Base-by-base conservation (phyloP, 2,797 vertebrate genomes). In the Sciaenops ocellatus region DNA sequence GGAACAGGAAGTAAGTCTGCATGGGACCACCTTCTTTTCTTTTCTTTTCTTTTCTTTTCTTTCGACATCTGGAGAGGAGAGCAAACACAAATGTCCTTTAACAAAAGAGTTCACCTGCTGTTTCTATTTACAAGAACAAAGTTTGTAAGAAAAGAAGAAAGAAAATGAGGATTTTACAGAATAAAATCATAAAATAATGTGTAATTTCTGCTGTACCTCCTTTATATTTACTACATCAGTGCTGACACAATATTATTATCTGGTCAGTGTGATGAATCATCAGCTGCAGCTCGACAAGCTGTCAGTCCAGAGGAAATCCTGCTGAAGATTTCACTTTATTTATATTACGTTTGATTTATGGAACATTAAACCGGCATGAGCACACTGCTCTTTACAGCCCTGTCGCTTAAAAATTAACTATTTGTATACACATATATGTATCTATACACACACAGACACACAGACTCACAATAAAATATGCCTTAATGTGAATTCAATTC, bases 211-310 rank as follows among this genome's bases (percentile, higher is more conserved):
- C n/a, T 6, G 13, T 16, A 18, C 55, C 28, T 60, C n/a, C 69
- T 72, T 63, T 59, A 52, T 50, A 28, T 65, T 76, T 28, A 30
- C 66, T 28, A 16, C 54, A 48, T 71, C 79, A 56, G 30, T 18
- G 57, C 73, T 63, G 63, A 77, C 73, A 73, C 44, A 59, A 47
- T 46, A 69, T 65, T 65, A 79, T 75, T 48, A 57, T 76, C 22
- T 67, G 67, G 59, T 65, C 78, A 20, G 4, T 30, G 68, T 66
- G 62, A 72, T 46, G 68, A 57, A 60, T 66, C 8, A 65, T 51
- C 69, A 24, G 54, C 61, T 52, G n/a, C 65, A 76, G 28, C 10
- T 24, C 20, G 18, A 18, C 1, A 55, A 61, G 28, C 38, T 61
- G 18, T 15, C 42, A 44, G 26, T 8, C 11, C 51, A 54, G 52